A percentile compares a stretch with the other conserved stretches of the same genome.
Conservation (phyloP, 2,888 invertebrate species). For the Bombyx huttoni region DNA sequence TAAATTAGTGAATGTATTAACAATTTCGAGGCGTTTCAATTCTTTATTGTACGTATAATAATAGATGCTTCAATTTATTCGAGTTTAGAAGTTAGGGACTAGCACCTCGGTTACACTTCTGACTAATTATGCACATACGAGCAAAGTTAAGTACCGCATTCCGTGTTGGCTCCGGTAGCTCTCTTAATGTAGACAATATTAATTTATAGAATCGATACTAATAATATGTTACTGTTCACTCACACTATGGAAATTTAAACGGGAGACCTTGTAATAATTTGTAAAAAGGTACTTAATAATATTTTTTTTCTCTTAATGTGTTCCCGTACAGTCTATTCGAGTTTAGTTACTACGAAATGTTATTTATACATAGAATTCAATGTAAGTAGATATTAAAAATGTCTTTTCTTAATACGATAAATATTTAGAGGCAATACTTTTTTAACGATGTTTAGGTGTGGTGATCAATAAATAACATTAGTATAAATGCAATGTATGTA, state of each 20-base stretch:
- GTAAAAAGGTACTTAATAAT: slow-evolving; percentile 55
- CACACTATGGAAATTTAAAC: slow-evolving; percentile 5
- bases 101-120: slow-evolving; percentile 56
- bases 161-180: slow-evolving; percentile 46
- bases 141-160: slow-evolving; percentile 21
- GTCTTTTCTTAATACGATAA: slow-evolving; percentile 40
- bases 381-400: slow-evolving; percentile 55
- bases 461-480: slow-evolving; percentile 47
- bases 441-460: slow-evolving; percentile 66
- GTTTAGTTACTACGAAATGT: slow-evolving; percentile 40
- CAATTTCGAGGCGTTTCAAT: slow-evolving; percentile 41
- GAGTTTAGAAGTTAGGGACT: slow-evolving; percentile 55
- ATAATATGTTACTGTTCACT: background rate
- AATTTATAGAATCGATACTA: background rate
- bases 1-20: slow-evolving; percentile 40
- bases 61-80: slow-evolving; percentile 64
- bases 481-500: slow-evolving; percentile 56
- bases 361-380: slow-evolving; percentile 36
- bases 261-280: slow-evolving; percentile 24
- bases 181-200: slow-evolving; percentile 22
- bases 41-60: slow-evolving; percentile 48
- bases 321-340: slow-evolving; percentile 33
- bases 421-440: slow-evolving; percentile 68
- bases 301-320: slow-evolving; percentile 25
- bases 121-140: slow-evolving; percentile 42